phyloP scores from a whole-genome alignment of 2,797 vertebrate genomes.

The Arnoldichthys spilopterus region DNA sequence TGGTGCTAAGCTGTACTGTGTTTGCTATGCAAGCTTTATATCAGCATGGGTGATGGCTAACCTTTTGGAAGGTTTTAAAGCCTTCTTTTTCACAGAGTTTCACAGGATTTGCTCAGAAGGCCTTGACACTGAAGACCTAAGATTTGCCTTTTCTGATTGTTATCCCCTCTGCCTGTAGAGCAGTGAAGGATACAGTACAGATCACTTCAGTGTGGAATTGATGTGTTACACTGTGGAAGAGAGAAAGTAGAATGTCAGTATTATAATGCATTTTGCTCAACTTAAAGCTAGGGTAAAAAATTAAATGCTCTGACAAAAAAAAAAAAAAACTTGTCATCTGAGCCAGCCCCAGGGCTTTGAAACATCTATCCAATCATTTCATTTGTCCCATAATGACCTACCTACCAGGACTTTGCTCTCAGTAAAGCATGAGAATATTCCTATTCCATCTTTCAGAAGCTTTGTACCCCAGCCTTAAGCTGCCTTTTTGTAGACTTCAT shows the following conservation, averaged over 20 bases:
- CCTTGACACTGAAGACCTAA: neutral
- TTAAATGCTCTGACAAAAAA: no score
- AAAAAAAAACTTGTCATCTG: no score
- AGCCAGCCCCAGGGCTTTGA: no score
- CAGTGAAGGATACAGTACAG: neutral
- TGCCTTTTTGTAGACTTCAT: no score
- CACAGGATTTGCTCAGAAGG: neutral
- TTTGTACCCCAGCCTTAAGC: no score
- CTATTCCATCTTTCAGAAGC: no score
- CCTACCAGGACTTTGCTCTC: no score
- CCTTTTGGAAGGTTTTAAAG: neutral
- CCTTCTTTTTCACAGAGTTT: neutral
- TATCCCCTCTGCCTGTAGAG: neutral
- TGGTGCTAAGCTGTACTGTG: neutral
- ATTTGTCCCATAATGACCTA: no score
- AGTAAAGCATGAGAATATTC: no score
- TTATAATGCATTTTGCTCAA: conserved; percentile 17
- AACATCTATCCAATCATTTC: no score
- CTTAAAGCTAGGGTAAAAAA: neutral
- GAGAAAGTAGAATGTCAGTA: neutral
- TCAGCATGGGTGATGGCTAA: neutral
- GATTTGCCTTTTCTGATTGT: conserved; percentile 8
- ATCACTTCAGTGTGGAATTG: neutral
- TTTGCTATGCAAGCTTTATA: neutral
- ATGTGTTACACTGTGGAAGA: neutral